Evolutionary conservation across 2,888 invertebrate genomes (phyloP), one percentile per base, ranked within the genome.

Genomic region (Galerucella nymphaeae): DNA sequence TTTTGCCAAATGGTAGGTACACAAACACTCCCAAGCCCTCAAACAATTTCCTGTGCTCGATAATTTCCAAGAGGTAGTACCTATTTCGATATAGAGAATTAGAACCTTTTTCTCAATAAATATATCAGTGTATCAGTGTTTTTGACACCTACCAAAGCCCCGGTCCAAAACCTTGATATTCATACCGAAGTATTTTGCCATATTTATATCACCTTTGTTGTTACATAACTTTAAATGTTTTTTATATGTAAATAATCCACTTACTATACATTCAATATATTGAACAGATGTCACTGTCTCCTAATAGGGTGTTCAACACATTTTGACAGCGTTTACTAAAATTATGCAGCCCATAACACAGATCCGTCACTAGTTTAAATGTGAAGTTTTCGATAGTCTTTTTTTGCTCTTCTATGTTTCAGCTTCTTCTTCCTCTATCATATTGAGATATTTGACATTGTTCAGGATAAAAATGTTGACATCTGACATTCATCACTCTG

Each of bases 161-260:
- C 14, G 16, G 10, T 42, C 20, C 13, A 30, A 48, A 64, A 20
- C 48, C 45, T 62, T 69, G 42, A 71, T 61, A 71, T 70, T 72
- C 55, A 70, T 70, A 72, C 70, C 72, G 75, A 72, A 75, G 65
- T 71, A 67, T 57, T 70, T 72, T 70, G 59, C 68, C 9, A 14
- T 58, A 42, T 45, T 18, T 68, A 65, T 68, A 68, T 59, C 66
- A 66, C 64, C 50, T 70, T 6, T 48, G 63, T 67, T 72, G 64
- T 68, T 67, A 61, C 61, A 58, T 73, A 63, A 11, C 45, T 42
- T 48, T 53, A 64, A 62, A 23, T 23, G 61, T 50, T 66, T 74
- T 74, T 71, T 71, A 75, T 72, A 75, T 70, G 72, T 75, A 70
- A 42, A 70, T 70, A 73, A 58, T 50, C 53, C 18, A 53, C 16